Conservation (phyloP, 1,140 invertebrate genomes). For the Leptinotarsa texana region DNA sequence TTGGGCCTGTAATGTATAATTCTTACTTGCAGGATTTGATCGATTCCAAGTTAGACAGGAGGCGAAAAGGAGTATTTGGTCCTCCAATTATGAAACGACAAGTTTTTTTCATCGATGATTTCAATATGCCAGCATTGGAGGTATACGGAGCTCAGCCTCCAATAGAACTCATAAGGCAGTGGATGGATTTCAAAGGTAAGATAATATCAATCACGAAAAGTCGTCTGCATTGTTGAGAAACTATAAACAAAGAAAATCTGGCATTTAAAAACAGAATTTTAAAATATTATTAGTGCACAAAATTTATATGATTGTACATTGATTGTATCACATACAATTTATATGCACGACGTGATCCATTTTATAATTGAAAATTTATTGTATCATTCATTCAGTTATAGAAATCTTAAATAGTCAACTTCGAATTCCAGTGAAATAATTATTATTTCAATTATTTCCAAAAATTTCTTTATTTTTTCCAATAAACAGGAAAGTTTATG, state of each 20-base stretch:
- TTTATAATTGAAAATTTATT: too few relatives aligned
- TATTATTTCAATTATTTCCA: too few relatives aligned
- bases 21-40: conserved; percentile 69
- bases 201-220: neutral
- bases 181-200: conserved; percentile 66
- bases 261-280: too few relatives aligned
- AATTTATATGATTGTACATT: too few relatives aligned
- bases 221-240: neutral
- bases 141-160: conserved; percentile 73
- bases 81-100: conserved; percentile 66
- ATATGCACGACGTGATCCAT: too few relatives aligned
- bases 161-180: conserved; percentile 72
- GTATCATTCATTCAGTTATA: too few relatives aligned
- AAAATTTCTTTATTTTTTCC: too few relatives aligned
- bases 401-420: neutral
- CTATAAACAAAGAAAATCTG: too few relatives aligned
- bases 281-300: too few relatives aligned
- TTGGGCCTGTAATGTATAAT: too few relatives aligned
- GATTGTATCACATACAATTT: too few relatives aligned
- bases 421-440: neutral
- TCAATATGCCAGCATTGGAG: conserved; percentile 74
- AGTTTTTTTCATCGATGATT: conserved; percentile 74
- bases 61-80: conserved; percentile 68
- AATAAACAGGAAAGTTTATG: too few relatives aligned
- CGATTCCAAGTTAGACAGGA: conserved; percentile 75